Evolutionary conservation across 2,888 invertebrate species (phyloP), one percentile per base, ranked within the genome.

Genomic region (Rotaria socialis): DNA sequence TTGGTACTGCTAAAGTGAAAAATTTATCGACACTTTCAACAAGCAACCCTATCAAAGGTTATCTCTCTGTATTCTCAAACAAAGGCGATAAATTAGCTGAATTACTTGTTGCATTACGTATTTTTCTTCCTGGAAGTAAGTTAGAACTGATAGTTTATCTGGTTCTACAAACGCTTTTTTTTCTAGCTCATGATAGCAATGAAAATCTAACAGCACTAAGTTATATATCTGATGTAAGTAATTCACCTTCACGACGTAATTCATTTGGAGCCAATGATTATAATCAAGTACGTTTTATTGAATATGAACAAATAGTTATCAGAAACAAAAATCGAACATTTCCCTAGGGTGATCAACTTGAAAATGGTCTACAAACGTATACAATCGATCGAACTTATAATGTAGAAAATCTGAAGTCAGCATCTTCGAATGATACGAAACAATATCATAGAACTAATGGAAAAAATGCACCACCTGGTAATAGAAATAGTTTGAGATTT

Each of bases 111-210:
- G 47, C 80, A 22, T 24, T 80, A 43, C 43, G 80, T 11, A 22
- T 80, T n/a, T n/a, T 80, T 47, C 80, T 80, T 22, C 80, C 80
- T 47, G 80, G 80, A 24, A 19, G 80, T 80, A 80, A 43, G 80
- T 47, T 67, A 47, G 6, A 19, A 41, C 0, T 19, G 24, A 22
- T 22, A 14, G 6, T 11, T 47, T 19, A 5, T 43, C 19, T 2
- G 0, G 0, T 5, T 27, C 4, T 27, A 41, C 35, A 5, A 6
- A 16, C 2, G 8, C 2, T 14, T 67, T 47, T 24, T 75, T 47
- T 47, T 19, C 10, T 80, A 80, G 80, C n/a, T 22, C 24, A 80
- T 80, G 47, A 43, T 80, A 80, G 80, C n/a, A 80, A 47, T 80
- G 80, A 80, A 47, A 8, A 80, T 80, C 47, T 47, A 11, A 16